Percentiles rank a stretch among this genome's conserved stretches.
These are phyloP conservation scores for Ianthella basta DNA, from an alignment of 37 sponge, comb jelly and placozoan genomes.

Conservation along the genomic window DNA sequence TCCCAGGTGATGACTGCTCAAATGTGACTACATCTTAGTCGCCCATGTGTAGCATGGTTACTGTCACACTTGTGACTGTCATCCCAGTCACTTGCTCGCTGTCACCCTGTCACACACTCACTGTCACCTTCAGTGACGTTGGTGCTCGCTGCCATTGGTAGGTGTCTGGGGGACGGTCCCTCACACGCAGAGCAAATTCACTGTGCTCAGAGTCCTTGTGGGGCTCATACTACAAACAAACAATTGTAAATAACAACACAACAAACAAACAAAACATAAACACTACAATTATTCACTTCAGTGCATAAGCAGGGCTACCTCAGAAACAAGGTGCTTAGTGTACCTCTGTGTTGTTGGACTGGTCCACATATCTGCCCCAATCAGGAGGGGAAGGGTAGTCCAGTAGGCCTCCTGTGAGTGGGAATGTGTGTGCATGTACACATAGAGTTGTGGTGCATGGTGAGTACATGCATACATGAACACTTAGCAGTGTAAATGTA, in stretches of 20 bases:
- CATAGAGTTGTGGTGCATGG: no score
- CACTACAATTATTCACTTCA: no score
- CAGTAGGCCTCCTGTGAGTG: constrained; percentile 50
- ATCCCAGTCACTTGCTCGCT: no score
- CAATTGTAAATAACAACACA: not conserved
- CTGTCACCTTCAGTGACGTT: constrained; percentile 41
- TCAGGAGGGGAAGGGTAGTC: constrained; percentile 59
- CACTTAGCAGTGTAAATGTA: not conserved
- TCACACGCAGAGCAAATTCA: constrained; percentile 52
- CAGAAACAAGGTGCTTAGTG: no score
- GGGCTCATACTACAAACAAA: constrained; percentile 44
- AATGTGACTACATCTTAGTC: no score
- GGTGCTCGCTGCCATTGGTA: constrained; percentile 67
- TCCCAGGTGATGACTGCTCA: no score
- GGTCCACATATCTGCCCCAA: constrained; percentile 65
- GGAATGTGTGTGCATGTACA: not conserved
- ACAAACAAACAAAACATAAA: not conserved
- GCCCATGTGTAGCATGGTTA: not conserved
- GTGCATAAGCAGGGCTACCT: no score
- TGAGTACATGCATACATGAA: no score
- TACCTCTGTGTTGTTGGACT: constrained; percentile 49
- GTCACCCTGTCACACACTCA: not conserved
- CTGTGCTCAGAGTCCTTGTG: constrained; percentile 55
- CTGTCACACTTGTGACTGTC: not conserved
- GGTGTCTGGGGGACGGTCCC: constrained; percentile 58